A percentile compares a stretch with the other conserved stretches of the same genome.
Conservation (phyloP, 1,140 invertebrate genomes). For the Manduca sexta region DNA sequence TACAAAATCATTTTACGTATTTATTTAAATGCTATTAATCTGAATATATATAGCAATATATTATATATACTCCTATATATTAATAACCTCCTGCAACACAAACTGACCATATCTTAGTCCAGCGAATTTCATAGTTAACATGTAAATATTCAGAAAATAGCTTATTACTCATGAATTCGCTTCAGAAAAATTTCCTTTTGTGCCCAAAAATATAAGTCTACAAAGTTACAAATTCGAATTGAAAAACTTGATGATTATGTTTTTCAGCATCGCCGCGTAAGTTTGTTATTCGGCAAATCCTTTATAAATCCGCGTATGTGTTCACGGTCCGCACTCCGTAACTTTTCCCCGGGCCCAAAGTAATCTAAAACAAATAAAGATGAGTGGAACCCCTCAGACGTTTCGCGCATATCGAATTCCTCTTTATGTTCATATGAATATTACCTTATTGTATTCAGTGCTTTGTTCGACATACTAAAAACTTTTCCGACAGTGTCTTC, state of each 20-base stretch:
- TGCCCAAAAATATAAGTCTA: slow-evolving; percentile 10
- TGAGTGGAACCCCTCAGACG: slow-evolving; percentile 52
- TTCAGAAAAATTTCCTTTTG: slow-evolving; percentile 2
- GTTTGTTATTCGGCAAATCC: slow-evolving; percentile 42
- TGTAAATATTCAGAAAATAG: background rate
- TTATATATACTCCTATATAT: too few relatives aligned
- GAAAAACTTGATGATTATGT: slow-evolving; percentile 53
- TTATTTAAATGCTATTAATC: too few relatives aligned
- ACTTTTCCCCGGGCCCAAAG: slow-evolving; percentile 53
- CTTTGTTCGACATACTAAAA: slow-evolving; percentile 36
- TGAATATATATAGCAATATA: too few relatives aligned
- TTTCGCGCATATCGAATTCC: slow-evolving; percentile 52
- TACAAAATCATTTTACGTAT: too few relatives aligned
- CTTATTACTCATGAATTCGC: background rate
- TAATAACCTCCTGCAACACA: too few relatives aligned
- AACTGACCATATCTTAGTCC: too few relatives aligned
- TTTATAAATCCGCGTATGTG: slow-evolving; percentile 46
- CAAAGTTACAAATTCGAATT: slow-evolving; percentile 33
- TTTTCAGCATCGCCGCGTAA: slow-evolving; percentile 32
- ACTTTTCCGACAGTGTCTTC: too few relatives aligned
- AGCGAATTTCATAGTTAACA: too few relatives aligned
- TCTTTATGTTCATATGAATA: slow-evolving; percentile 57
- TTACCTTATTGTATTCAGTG: slow-evolving; percentile 44
- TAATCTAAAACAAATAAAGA: slow-evolving; percentile 71
- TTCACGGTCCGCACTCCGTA: slow-evolving; percentile 32